A percentile compares a stretch with the other conserved stretches of the same genome.
Conservation (phyloP, 2,888 invertebrate species). For the Artemia sinica region DNA sequence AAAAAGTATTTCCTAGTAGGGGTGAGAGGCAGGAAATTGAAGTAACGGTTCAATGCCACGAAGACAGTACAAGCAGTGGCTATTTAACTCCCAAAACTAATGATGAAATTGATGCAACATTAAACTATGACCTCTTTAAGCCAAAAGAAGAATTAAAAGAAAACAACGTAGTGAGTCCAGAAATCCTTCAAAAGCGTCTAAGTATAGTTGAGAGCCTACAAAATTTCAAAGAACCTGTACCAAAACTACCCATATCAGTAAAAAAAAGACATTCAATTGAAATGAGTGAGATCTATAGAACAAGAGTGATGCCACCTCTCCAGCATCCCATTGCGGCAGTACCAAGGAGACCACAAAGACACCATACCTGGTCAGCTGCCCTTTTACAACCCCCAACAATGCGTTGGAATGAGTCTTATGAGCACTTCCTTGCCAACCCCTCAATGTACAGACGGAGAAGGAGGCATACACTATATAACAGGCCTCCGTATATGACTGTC, state of each 20-base stretch:
- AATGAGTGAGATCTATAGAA: background rate
- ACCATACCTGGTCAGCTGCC: background rate
- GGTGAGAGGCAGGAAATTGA: background rate
- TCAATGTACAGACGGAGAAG: constrained; percentile 1
- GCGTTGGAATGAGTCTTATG: background rate
- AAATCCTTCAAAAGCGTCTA: constrained; percentile 8
- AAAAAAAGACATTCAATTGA: constrained; percentile 3
- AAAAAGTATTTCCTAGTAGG: background rate
- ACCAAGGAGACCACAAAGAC: background rate
- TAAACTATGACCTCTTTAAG: background rate
- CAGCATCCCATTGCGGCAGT: background rate
- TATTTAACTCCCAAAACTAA: constrained; percentile 16
- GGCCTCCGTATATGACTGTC: background rate
- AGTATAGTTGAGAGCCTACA: constrained; percentile 9
- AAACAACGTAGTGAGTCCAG: background rate
- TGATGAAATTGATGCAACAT: constrained; percentile 4
- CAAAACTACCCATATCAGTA: constrained; percentile 1
- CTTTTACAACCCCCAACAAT: background rate
- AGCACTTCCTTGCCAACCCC: background rate
- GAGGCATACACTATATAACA: background rate
- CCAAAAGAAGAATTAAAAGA: background rate
- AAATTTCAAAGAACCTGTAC: background rate
- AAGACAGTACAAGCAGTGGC: constrained; percentile 16
- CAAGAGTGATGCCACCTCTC: background rate
- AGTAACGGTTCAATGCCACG: constrained; percentile 8